These are phyloP conservation scores for Pegoplata infirma DNA, from an alignment of 2,888 invertebrate species.

Conservation along the genomic window DNA sequence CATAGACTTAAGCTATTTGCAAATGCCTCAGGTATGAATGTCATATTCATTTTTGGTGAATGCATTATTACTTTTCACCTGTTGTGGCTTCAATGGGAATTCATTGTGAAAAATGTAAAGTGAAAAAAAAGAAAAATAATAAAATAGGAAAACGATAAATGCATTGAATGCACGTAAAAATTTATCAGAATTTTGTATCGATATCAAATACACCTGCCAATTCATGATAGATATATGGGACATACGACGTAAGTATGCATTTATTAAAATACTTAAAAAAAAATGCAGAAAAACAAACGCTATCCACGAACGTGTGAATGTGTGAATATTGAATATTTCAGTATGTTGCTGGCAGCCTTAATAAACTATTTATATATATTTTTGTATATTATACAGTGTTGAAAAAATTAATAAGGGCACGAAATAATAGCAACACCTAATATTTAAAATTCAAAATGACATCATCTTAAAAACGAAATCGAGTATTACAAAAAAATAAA, in stretches of 20 bases:
- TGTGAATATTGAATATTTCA: slow-evolving; percentile 26
- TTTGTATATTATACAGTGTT: too few species aligned
- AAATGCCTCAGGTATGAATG: slow-evolving; percentile 55
- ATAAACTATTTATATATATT: neutral
- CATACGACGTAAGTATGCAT: slow-evolving; percentile 14
- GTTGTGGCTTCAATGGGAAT: slow-evolving; percentile 49
- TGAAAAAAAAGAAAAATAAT: neutral
- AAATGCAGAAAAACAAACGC: neutral
- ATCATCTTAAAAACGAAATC: too few species aligned
- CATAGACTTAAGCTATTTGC: slow-evolving; percentile 49
- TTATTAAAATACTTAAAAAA: slow-evolving; percentile 30
- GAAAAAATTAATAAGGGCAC: too few species aligned
- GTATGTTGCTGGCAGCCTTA: slow-evolving; percentile 18
- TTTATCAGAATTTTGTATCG: too few species aligned
- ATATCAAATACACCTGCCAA: neutral
- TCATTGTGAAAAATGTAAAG: slow-evolving; percentile 21
- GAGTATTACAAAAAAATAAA: too few species aligned
- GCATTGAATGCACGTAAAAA: too few species aligned
- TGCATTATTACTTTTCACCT: slow-evolving; percentile 61
- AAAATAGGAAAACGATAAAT: too few species aligned
- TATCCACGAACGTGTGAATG: slow-evolving; percentile 24
- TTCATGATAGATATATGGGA: neutral
- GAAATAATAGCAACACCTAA: too few species aligned
- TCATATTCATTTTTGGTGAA: slow-evolving; percentile 54
- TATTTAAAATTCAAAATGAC: too few species aligned